Percentiles rank a stretch among this genome's conserved stretches.
Evolutionary conservation across 1,140 invertebrate genomes (phyloP).

Genomic region (Euborellia annulipes): DNA sequence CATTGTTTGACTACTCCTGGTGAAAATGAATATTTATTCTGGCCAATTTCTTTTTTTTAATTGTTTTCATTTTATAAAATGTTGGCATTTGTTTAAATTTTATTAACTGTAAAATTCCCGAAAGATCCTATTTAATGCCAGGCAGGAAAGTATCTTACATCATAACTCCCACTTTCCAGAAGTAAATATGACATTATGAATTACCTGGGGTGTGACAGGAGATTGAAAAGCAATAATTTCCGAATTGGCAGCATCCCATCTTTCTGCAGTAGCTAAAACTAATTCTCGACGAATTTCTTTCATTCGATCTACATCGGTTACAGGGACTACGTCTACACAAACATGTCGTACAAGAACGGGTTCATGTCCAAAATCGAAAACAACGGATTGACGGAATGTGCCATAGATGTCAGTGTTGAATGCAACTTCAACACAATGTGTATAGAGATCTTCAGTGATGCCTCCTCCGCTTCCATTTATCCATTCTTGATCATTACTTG

Average conservation of each 20-base stretch:
- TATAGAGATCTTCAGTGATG: constrained; percentile 21
- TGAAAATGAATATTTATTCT: too few species aligned
- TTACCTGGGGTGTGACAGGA: constrained; percentile 13
- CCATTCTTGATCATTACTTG: constrained; percentile 39
- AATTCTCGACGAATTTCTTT: constrained; percentile 46
- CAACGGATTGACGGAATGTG: constrained; percentile 61
- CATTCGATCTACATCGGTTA: constrained; percentile 49
- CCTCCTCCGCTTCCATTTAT: constrained; percentile 26
- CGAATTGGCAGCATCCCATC: constrained; percentile 41
- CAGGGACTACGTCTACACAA: constrained; percentile 59
- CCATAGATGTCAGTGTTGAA: constrained; percentile 63
- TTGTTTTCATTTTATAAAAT: too few species aligned
- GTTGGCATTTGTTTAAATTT: too few species aligned
- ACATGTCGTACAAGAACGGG: constrained; percentile 54
- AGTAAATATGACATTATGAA: too few species aligned
- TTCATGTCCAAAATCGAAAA: constrained; percentile 60
- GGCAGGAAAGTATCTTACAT: too few species aligned
- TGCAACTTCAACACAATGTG: constrained; percentile 44
- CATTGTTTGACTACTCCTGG: too few species aligned
- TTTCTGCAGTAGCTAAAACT: constrained; percentile 35
- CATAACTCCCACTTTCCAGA: too few species aligned
- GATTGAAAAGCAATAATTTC: constrained; percentile 43
- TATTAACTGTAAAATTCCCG: too few species aligned
- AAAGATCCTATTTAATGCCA: too few species aligned
- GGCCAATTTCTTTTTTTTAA: too few species aligned